Conservation (phyloP, 2,888 invertebrate genomes). For the Agriotes lineatus region DNA sequence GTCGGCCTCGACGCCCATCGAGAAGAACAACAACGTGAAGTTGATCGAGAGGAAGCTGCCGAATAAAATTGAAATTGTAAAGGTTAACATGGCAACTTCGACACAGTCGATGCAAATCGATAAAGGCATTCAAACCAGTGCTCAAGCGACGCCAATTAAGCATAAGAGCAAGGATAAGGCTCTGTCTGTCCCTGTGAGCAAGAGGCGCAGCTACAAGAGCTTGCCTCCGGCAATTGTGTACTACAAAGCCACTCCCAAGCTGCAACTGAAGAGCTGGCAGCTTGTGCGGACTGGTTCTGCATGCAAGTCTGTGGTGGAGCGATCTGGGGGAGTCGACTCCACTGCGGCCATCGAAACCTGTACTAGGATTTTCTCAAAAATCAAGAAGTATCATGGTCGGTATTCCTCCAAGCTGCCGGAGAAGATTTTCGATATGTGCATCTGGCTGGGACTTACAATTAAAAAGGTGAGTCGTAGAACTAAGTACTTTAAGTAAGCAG, state of each 20-base stretch:
- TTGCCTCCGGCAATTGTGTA: not conserved
- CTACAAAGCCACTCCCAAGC: not conserved
- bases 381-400: constrained; percentile 53
- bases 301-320: not conserved
- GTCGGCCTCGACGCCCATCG: constrained; percentile 57
- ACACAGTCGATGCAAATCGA: not conserved
- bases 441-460: constrained; percentile 54
- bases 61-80: not conserved
- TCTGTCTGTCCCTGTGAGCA: not conserved
- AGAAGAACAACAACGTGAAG: constrained; percentile 14
- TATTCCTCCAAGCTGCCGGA: constrained; percentile 53
- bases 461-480: constrained; percentile 53
- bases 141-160: too few species aligned
- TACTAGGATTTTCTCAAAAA: constrained; percentile 48
- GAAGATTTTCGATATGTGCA: constrained; percentile 53
- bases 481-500: too few species aligned
- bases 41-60: too few species aligned
- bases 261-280: not conserved
- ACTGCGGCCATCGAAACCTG: constrained; percentile 4
- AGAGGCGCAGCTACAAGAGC: constrained; percentile 18
- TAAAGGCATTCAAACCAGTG: constrained; percentile 16
- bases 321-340: not conserved
- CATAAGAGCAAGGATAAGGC: not conserved
- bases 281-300: not conserved
- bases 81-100: not conserved